Conservation (phyloP, 2,888 invertebrate genomes). For the Resseliella maxima region DNA sequence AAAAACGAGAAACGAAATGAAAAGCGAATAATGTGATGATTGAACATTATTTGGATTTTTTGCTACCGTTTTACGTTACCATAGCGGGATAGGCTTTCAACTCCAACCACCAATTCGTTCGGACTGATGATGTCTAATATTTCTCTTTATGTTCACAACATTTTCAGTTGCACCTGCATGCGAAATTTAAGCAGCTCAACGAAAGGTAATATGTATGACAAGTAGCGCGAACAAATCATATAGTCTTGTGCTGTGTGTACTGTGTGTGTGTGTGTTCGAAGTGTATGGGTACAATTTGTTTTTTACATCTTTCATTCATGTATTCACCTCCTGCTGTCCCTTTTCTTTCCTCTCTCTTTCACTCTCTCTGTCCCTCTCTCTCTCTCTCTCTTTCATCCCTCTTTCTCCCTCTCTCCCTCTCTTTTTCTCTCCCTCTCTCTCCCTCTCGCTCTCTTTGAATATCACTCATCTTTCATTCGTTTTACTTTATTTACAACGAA, state of each 20-base stretch:
- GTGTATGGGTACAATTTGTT: too few species aligned
- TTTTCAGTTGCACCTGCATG: conserved; percentile 38
- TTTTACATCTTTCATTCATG: not conserved
- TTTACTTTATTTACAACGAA: not conserved
- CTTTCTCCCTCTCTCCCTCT: not conserved
- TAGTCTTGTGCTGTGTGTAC: not conserved
- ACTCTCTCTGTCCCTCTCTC: not conserved
- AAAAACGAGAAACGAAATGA: conserved; percentile 33
- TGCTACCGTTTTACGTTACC: conserved; percentile 33
- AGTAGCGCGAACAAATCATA: not conserved
- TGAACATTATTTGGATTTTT: conserved; percentile 48
- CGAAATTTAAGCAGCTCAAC: conserved; percentile 14
- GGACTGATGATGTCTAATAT: conserved; percentile 39
- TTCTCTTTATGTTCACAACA: conserved; percentile 13
- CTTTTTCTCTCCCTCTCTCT: not conserved
- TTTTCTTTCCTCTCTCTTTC: not conserved
- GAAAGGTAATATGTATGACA: not conserved
- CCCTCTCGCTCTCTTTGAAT: not conserved
- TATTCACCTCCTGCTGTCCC: too few species aligned
- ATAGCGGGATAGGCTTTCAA: not conserved
- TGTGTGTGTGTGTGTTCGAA: too few species aligned
- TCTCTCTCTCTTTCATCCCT: not conserved
- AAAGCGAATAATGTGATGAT: conserved; percentile 51
- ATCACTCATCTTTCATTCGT: not conserved
- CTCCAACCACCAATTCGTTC: not conserved